Base-by-base conservation (phyloP, 2,888 invertebrate genomes). In the Cremastobaeus sp. region DNA sequence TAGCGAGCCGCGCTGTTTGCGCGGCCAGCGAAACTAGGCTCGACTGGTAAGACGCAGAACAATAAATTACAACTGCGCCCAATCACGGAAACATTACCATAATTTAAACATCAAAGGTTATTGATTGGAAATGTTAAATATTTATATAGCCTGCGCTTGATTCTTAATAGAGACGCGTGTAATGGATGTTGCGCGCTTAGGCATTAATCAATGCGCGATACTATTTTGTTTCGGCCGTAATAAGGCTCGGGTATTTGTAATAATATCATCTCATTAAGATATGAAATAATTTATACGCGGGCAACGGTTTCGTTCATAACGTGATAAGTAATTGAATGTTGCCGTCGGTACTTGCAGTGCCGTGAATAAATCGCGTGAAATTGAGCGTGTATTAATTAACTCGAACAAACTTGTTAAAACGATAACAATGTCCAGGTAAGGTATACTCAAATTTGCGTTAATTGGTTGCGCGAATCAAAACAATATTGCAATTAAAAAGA, bases 401-500 rank as follows among this genome's bases (percentile, higher is more conserved):
- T 45, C 59, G 65, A 72, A 65, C 65, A 72, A 65, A 65, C 71
- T 65, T 65, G 71, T 59, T 72, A 65, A 65, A 72, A 72, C 45
- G 71, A 72, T 72, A 65, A 72, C 71, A 72, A 72, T 65, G 65
- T 72, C 65, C 65, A 65, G 20, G 65, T 52, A 65, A 72, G 47
- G 32, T 65, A 47, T 52, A 72, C 59, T 65, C 65, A 71, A 71
- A 71, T 64, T 70, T 64, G 50, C 54, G 52, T 52, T 72, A 65
- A 72, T 65, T 72, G 72, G 20, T 43, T 41, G 55, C 25, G 59
- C 45, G 52, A 32, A 47, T 57, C 57, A 41, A 64, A 64, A 65
- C 65, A 72, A 72, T 65, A 71, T 65, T 71, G 65, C 52, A 71
- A 71, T 71, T 50, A 65, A 65, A 64, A 71, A 71, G 71, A 65